Conservation (phyloP, 2,797 vertebrate genomes). For the Sarcoramphus papa region DNA sequence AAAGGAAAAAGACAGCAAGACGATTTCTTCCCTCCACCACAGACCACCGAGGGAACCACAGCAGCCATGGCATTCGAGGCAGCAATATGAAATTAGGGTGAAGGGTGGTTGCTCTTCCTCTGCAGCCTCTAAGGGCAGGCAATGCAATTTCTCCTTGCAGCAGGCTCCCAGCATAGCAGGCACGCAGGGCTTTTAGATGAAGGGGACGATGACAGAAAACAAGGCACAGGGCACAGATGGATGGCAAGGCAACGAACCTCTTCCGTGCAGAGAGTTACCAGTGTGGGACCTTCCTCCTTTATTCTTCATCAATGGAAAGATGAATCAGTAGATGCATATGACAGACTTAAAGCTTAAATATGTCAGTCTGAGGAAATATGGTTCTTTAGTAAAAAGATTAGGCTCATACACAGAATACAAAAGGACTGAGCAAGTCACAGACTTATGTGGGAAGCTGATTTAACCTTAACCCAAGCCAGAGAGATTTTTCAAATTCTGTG, state of each 20-base stretch:
- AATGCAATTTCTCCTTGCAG: background rate
- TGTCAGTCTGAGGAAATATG: background rate
- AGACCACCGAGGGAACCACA: background rate
- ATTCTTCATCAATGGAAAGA: conserved; percentile 10
- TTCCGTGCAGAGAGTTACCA: background rate
- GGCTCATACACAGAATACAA: background rate
- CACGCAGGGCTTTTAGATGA: background rate
- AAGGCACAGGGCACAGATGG: background rate
- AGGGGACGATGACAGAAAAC: background rate
- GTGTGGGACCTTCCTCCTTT: background rate
- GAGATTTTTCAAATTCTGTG: background rate
- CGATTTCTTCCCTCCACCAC: background rate
- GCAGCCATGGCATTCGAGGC: background rate
- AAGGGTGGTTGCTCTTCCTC: background rate
- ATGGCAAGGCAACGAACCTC: background rate
- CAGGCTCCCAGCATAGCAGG: background rate
- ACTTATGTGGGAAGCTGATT: background rate
- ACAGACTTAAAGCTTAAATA: background rate
- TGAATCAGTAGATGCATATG: background rate
- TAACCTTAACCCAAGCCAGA: conserved; percentile 25
- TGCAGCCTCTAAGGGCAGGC: background rate
- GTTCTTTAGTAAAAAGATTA: conserved; percentile 7
- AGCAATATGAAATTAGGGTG: background rate
- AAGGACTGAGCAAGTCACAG: background rate
- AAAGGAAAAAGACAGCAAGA: background rate